Base-by-base conservation (phyloP, 2,888 invertebrate genomes). In the Coleophora deauratella region DNA sequence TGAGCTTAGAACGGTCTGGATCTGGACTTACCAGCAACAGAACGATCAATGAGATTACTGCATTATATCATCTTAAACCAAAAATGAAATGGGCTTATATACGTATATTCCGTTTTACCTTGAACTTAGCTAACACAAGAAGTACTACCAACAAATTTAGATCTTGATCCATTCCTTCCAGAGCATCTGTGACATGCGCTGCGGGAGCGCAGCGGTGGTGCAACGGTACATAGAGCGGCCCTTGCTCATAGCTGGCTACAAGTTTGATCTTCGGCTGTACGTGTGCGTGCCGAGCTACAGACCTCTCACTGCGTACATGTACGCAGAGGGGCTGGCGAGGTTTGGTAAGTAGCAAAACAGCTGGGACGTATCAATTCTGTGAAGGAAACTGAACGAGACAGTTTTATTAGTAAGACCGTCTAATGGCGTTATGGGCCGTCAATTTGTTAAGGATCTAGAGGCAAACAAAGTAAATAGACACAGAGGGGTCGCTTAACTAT, bases 201-300 rank as follows among this genome's bases (percentile, higher is more conserved):
- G 94, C 68, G 92, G 93, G 50, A 90, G 89, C 42, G 91, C 91
- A 40, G 92, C 94, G 2, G 92, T 95, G 31, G 94, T 94, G 6
- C 95, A 95, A 71, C 86, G 91, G 47, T 94, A 94, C 72, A 91
- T 94, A 12, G 91, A 92, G 61, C 89, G 91, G 52, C 94, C 94
- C 0, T 78, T 93, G 40, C 84, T 93, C 10, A 91, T 96, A 50
- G 96, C 94, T 1, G 95, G 94, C 1, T 95, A 96, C 81, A 97
- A 97, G 79, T 97, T 97, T 79, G 97, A 97, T 78, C 87, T 97
- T 31, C 87, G 97, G 27, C 79, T 97, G 14, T 97, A 97, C 77
- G 96, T 96, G 9, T 94, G 95, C 62, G 92, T 97, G 38, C 93
- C 96, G 0, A 93, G 93, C 0, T 95, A 94, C 64, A 90, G 93